Evolutionary conservation across 2,797 vertebrate genomes (phyloP), one percentile per base, ranked within the genome.

Genomic region (Xenentodon cancila): DNA sequence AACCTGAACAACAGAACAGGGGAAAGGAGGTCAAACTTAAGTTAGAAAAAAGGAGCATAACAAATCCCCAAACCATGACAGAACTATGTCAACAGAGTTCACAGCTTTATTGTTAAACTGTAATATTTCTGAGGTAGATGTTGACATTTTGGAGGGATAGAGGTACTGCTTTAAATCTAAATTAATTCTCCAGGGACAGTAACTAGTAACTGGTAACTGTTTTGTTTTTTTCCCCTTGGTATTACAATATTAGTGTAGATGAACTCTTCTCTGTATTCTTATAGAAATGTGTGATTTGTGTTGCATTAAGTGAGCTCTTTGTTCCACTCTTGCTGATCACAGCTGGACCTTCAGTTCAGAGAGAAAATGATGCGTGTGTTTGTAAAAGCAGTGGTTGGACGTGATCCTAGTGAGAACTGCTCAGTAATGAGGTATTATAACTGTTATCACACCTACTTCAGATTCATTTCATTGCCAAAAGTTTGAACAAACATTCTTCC

Each of bases 401-500:
- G 67, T 59, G 67, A 65, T 84, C 42, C 78, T 57, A 52, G 18
- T 19, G 34, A 75, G 32, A 32, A 45, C 47, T 62, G 42, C 34
- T 50, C 54, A 64, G 54, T 54, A 30, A 60, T 3, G 40, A 13
- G 53, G 27, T 30, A 53, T 56, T 70, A 77, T 63, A 75, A 49
- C 30, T 25, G 46, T 9, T 16, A 52, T 71, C 66, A 75, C 16
- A 54, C 53, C 58, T 78, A 60, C n/a, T 20, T 61, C 46, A 70
- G 52, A 73, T 70, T 77, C 12, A 59, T 77, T 71, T 68, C 22
- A 4, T 20, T 69, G 25, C 34, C 43, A 71, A 69, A 77, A 64
- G 67, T 77, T 63, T 69, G 57, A n/a, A 77, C 37, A 60, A 73
- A 70, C 20, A 12, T 18, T 5, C 34, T 59, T 55, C n/a, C 19